Conservation (phyloP, 2,797 vertebrate genomes). For the Hypotaenidia okinawae region DNA sequence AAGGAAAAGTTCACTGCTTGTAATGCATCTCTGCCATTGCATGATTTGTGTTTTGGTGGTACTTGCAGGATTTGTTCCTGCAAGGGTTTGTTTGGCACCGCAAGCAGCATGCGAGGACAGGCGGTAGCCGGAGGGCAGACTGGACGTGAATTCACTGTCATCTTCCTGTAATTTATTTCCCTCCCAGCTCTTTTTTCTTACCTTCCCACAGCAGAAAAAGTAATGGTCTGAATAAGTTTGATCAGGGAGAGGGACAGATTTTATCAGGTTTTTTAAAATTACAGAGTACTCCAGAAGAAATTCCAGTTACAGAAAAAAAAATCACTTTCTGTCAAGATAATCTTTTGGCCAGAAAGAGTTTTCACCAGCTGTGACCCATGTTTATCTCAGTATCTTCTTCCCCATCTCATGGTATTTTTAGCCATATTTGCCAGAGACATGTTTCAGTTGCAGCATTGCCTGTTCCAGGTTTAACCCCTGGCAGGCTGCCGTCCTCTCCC, state of each 20-base stretch:
- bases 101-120: accelerated
- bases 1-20: background rate
- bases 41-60: background rate
- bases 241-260: background rate
- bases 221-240: background rate
- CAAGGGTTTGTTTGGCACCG: accelerated
- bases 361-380: background rate
- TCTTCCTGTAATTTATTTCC: background rate
- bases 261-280: background rate
- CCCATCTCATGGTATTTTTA: background rate
- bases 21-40: accelerated
- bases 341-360: background rate
- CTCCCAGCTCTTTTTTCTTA: background rate
- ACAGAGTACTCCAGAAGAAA: background rate
- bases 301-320: background rate
- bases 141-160: background rate
- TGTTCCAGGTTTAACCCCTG: background rate
- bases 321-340: background rate
- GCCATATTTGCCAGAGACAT: background rate
- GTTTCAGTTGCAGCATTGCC: background rate
- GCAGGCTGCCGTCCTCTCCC: background rate
- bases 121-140: accelerated
- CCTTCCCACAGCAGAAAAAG: background rate
- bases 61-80: background rate
- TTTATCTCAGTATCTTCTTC: background rate